phyloP scores from a whole-genome alignment of 1,140 invertebrate genomes.

The Aphelinus certus region DNA sequence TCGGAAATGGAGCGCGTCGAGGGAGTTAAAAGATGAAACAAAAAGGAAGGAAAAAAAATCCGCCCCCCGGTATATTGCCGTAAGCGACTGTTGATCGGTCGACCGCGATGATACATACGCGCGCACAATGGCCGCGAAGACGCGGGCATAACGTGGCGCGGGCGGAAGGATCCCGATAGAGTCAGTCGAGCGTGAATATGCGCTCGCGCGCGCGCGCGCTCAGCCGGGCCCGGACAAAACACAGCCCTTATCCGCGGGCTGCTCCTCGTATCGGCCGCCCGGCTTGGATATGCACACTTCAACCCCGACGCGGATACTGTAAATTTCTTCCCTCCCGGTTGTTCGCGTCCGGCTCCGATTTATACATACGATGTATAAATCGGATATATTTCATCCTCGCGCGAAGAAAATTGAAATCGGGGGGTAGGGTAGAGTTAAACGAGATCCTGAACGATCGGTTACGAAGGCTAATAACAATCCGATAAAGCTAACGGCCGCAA shows the following conservation, averaged over 20 bases:
- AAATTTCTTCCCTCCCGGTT: neutral
- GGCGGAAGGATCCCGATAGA: neutral
- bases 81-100: too few relatives aligned
- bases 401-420: too few relatives aligned
- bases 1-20: too few relatives aligned
- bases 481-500: conserved; percentile 15
- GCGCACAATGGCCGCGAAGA: too few relatives aligned
- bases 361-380: conserved; percentile 21
- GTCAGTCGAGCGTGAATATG: conserved; percentile 25
- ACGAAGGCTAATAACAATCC: conserved; percentile 12
- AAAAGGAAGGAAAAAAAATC: too few relatives aligned
- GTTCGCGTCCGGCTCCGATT: neutral
- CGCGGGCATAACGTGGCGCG: neutral
- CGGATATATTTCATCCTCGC: neutral
- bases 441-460: neutral
- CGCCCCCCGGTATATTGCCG: too few relatives aligned
- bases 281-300: conserved; percentile 5
- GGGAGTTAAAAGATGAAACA: too few relatives aligned
- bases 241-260: neutral
- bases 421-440: neutral
- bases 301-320: neutral
- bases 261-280: conserved; percentile 25
- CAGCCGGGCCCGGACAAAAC: conserved; percentile 34
- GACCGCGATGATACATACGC: too few relatives aligned
- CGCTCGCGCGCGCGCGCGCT: neutral